Percentiles rank a stretch among this genome's conserved stretches.
Conservation (phyloP, 2,797 vertebrate genomes). For the Macrochelys suwanniensis region DNA sequence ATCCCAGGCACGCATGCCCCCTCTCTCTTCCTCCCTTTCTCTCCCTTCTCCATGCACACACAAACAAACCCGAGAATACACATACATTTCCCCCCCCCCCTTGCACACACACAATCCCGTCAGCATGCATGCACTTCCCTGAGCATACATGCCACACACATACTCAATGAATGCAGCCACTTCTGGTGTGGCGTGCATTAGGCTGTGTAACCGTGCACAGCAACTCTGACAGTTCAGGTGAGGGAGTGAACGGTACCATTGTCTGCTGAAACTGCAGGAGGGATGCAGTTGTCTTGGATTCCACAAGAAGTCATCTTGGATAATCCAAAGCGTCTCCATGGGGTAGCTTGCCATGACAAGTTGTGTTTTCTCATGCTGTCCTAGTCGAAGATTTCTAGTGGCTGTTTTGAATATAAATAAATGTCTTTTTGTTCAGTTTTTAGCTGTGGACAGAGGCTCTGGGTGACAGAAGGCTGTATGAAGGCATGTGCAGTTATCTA, state of each 20-base stretch:
- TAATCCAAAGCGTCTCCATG: not conserved
- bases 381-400: not conserved
- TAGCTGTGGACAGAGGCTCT: not conserved
- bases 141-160: not conserved
- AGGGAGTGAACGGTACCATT: not conserved
- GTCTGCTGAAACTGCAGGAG: not conserved
- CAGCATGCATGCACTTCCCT: not conserved
- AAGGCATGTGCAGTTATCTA: not conserved
- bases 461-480: not conserved
- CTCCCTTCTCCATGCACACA: not conserved
- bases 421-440: not conserved
- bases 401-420: not conserved
- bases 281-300: not conserved
- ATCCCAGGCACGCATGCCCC: not conserved
- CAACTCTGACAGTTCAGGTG: not conserved
- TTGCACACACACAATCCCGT: too few species aligned
- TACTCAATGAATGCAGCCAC: not conserved
- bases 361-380: not conserved
- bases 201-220: not conserved
- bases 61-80: not conserved
- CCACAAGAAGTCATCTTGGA: not conserved
- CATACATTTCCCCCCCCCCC: not conserved
- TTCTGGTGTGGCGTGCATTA: not conserved
- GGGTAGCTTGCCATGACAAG: not conserved
- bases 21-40: not conserved